Percentiles rank a stretch among this genome's conserved stretches.
Conservation (phyloP, 1,140 invertebrate genomes). For the Drosophila ironensis region DNA sequence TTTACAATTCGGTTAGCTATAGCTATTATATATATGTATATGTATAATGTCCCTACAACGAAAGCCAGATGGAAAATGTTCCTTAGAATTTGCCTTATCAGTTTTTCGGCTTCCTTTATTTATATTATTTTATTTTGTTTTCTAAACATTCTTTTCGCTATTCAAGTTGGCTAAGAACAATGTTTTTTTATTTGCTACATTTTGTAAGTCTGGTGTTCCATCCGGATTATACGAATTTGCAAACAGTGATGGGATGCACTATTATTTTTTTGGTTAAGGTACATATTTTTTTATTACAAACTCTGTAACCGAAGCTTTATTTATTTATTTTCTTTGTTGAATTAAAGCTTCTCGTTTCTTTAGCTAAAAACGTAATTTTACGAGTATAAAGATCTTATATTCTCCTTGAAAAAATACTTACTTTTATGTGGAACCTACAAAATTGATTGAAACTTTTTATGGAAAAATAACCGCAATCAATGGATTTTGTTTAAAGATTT, state of each 20-base stretch:
- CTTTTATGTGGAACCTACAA: too few relatives aligned
- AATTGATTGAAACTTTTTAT: neutral
- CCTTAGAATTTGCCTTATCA: constrained; percentile 1
- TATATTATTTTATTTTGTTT: neutral
- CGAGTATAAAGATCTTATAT: too few relatives aligned
- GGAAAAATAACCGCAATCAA: too few relatives aligned
- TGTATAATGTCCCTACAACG: constrained; percentile 3
- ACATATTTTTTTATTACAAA: too few relatives aligned
- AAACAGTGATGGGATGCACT: constrained; percentile 3
- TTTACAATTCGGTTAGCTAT: constrained; percentile 53
- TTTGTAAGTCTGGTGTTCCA: constrained; percentile 1
- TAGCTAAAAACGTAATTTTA: too few relatives aligned
- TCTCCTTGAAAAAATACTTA: too few relatives aligned
- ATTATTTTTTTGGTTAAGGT: too few relatives aligned
- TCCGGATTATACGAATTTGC: neutral
- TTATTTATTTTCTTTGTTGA: too few relatives aligned
- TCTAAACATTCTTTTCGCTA: constrained; percentile 9
- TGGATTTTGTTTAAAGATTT: too few relatives aligned
- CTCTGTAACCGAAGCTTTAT: too few relatives aligned
- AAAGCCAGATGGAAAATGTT: constrained; percentile 19
- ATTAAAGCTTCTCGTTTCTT: too few relatives aligned
- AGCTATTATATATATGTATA: neutral
- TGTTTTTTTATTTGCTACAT: constrained; percentile 29
- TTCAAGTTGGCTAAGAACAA: constrained; percentile 31
- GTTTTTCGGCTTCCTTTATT: neutral